These are phyloP conservation scores for Parapsyche elsis DNA, from an alignment of 1,140 invertebrate species.

Conservation along the genomic window DNA sequence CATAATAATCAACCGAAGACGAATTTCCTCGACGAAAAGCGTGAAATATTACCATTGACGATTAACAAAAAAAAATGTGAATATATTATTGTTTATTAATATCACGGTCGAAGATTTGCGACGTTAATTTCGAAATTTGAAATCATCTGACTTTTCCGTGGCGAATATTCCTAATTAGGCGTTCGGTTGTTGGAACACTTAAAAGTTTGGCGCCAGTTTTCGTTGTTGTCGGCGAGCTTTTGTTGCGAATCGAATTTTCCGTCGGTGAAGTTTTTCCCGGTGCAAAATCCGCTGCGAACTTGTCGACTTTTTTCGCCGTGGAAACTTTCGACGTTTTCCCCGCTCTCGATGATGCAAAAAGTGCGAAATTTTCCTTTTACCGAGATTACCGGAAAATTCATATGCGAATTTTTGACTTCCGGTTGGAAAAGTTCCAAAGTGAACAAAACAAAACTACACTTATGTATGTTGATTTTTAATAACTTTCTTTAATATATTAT, in stretches of 20 bases:
- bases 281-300: conserved; percentile 24
- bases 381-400: background rate
- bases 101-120: too few relatives aligned
- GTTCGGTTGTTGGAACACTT: background rate
- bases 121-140: background rate
- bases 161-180: conserved; percentile 14
- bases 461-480: too few relatives aligned
- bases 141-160: background rate
- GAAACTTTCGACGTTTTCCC: conserved; percentile 11
- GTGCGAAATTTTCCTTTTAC: background rate
- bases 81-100: too few relatives aligned
- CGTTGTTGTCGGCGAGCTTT: background rate
- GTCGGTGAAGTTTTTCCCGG: conserved; percentile 22
- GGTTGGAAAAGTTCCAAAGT: background rate
- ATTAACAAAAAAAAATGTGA: too few relatives aligned
- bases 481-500: too few relatives aligned
- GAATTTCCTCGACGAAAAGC: too few relatives aligned
- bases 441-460: too few relatives aligned
- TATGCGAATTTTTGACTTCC: background rate
- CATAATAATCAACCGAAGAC: too few relatives aligned
- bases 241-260: conserved; percentile 29
- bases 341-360: background rate
- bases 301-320: conserved; percentile 20
- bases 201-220: background rate
- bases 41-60: too few relatives aligned